Percentiles rank a stretch among this genome's conserved stretches.
These are phyloP conservation scores for Centropristis striata DNA, from an alignment of 2,113 vertebrate genomes.

Conservation along the genomic window DNA sequence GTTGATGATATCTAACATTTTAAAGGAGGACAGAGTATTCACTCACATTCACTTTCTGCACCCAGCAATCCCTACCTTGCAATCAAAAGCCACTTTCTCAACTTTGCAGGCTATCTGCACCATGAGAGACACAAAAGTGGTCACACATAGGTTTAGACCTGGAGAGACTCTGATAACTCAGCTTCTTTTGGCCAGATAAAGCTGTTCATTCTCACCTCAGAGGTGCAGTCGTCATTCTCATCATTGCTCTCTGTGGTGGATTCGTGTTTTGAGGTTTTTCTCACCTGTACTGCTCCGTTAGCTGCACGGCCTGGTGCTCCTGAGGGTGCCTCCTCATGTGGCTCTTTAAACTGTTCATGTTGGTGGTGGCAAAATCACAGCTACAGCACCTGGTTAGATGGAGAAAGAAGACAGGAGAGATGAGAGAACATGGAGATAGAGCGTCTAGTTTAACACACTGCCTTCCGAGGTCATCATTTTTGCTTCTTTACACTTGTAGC, in stretches of 20 bases:
- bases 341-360: slow-evolving; percentile 93
- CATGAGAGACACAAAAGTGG: neutral
- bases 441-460: slow-evolving; percentile 14
- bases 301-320: slow-evolving; percentile 91
- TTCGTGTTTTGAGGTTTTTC: neutral
- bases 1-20: slow-evolving; percentile 20
- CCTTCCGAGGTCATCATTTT: slow-evolving; percentile 22
- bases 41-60: neutral
- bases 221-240: neutral
- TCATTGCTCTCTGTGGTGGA: neutral
- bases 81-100: slow-evolving; percentile 37
- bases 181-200: neutral
- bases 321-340: slow-evolving; percentile 91
- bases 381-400: slow-evolving; percentile 84
- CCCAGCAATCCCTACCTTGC: neutral
- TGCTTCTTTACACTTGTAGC: slow-evolving; percentile 32
- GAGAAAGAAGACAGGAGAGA: neutral
- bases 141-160: neutral
- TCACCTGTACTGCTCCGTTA: slow-evolving; percentile 91
- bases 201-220: neutral
- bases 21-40: slow-evolving; percentile 11
- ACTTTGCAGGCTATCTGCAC: neutral
- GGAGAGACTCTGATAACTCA: neutral
- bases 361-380: slow-evolving; percentile 92
- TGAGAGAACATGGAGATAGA: slow-evolving; percentile 1